Evolutionary conservation across 2,797 vertebrate genomes (phyloP), one percentile per base, ranked within the genome.

Genomic region (Microctenopoma lineatum): DNA sequence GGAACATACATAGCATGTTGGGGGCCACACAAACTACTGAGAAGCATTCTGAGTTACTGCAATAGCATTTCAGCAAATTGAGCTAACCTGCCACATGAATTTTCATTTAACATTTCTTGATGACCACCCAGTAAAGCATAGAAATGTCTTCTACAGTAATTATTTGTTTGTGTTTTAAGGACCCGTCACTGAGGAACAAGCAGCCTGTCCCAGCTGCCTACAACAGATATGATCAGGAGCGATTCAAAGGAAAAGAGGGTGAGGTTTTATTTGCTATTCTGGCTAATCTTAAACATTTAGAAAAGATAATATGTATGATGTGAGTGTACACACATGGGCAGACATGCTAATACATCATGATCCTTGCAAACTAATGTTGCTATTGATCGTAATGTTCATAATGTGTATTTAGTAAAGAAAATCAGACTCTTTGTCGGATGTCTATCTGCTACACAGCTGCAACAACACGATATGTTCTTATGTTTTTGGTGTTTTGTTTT

Each of bases 201-300:
- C 97, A 98, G 85, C 96, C 97, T 8, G 95, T 97, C 66, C 97
- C 95, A 66, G 96, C 97, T 47, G 96, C 97, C 42, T 99, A 99
- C 88, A 99, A 99, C 93, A 96, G 98, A 96, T 99, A 99, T 0
- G 97, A 97, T 92, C 98, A 99, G 88, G 98, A 99, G 92, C 92
- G 96, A 81, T 99, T 99, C 88, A 99, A 99, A 95, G 97, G 97
- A 83, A 99, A 98, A 96, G 98, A 99, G 87, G 98, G 98, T 95
- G 87, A 93, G 93, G 93, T 71, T 66, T 46, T 15, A 16, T 45
- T 67, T 34, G 1, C 6, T 16, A 27, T 14, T 63, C 11, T 25
- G 5, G 36, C 21, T 36, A 10, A 51, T 46, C 65, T 51, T 56
- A 21, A 38, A 38, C 21, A 32, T 32, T 29, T 34, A 34, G 32